phyloP scores from a whole-genome alignment of 1,140 invertebrate genomes.

The Orchesella cincta region DNA sequence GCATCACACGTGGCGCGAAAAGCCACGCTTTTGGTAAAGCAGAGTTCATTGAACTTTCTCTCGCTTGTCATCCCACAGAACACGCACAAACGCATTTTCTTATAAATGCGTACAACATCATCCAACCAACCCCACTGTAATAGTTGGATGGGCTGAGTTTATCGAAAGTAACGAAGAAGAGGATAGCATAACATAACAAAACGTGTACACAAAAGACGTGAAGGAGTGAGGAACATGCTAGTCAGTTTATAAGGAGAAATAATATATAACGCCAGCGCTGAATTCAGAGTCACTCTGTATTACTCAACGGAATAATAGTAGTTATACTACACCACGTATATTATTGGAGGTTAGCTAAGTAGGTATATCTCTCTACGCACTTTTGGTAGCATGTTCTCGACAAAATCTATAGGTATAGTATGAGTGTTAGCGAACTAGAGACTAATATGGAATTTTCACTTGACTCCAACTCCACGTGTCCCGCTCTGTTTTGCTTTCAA shows the following conservation, averaged over 20 bases:
- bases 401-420: no score
- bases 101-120: not conserved
- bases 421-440: no score
- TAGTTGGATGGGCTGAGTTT: not conserved
- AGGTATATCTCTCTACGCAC: not conserved
- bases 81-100: constrained; percentile 18
- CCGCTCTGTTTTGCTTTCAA: constrained; percentile 30
- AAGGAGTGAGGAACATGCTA: not conserved
- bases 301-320: no score
- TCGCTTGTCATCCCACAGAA: constrained; percentile 11
- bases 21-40: constrained; percentile 21
- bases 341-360: no score
- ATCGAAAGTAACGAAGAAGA: no score
- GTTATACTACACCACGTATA: no score
- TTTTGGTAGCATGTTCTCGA: not conserved
- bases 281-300: no score
- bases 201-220: not conserved
- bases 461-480: constrained; percentile 42
- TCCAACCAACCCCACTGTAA: no score
- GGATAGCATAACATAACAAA: no score
- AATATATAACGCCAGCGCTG: no score
- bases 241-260: no score
- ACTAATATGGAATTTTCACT: constrained; percentile 9
- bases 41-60: constrained; percentile 38
- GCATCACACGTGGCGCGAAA: constrained; percentile 47